These are phyloP conservation scores for Cryptosula pallasiana DNA, from an alignment of 2,888 invertebrate species.

Conservation along the genomic window DNA sequence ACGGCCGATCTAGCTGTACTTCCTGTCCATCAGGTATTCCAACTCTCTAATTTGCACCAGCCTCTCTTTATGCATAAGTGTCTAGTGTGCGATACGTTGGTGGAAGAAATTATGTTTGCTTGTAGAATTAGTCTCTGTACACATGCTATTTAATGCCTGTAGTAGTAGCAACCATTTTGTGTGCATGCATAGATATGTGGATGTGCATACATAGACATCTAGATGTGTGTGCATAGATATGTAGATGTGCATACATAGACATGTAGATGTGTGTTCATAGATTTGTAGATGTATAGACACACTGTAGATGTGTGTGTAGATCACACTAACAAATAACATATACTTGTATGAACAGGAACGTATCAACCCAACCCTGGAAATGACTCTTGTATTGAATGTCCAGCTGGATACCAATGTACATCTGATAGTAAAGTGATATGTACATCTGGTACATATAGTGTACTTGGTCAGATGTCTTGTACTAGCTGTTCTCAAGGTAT, in stretches of 20 bases:
- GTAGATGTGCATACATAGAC: too few species aligned
- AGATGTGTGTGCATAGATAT: too few species aligned
- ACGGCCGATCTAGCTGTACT: constrained; percentile 37
- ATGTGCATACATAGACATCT: too few species aligned
- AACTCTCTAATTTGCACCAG: background rate
- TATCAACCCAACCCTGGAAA: background rate
- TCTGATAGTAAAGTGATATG: constrained; percentile 28
- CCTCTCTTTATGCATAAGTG: too few species aligned
- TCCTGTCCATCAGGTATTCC: background rate
- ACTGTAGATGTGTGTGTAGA: too few species aligned
- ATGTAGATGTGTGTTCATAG: too few species aligned
- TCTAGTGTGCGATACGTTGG: background rate
- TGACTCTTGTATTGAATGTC: constrained; percentile 36
- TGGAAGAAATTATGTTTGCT: background rate
- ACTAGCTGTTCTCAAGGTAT: background rate
- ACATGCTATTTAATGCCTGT: background rate
- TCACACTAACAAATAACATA: too few species aligned
- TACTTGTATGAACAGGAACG: background rate
- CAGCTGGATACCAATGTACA: constrained; percentile 32
- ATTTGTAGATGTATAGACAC: too few species aligned
- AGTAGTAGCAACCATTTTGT: too few species aligned
- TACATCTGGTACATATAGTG: background rate
- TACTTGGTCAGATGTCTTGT: background rate
- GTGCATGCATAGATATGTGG: too few species aligned
- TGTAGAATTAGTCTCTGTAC: background rate